Percentiles rank a stretch among this genome's conserved stretches.
Evolutionary conservation across 2,888 invertebrate species (phyloP).

Genomic region (Emmelina monodactyla): DNA sequence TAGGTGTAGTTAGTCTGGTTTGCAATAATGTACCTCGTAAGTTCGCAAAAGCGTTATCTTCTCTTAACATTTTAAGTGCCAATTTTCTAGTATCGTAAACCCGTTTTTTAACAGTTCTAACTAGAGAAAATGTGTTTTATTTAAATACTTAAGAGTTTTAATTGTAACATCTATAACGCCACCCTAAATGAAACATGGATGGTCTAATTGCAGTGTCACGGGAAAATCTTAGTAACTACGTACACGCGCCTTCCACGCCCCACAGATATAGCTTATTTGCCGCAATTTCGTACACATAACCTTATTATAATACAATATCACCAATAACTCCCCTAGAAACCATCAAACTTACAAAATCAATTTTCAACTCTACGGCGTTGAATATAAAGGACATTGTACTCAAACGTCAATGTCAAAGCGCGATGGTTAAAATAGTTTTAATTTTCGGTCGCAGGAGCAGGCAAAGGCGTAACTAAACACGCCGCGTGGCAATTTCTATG

Average conservation of each 20-base stretch:
- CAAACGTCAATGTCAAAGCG: conserved; percentile 6
- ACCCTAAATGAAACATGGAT: no score
- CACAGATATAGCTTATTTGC: conserved; percentile 31
- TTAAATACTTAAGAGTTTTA: no score
- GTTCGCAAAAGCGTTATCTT: no score
- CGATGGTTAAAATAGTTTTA: conserved; percentile 9
- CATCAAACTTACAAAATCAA: background rate
- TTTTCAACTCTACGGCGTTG: background rate
- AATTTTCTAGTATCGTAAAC: no score
- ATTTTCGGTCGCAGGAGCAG: conserved; percentile 12
- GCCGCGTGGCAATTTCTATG: conserved; percentile 55
- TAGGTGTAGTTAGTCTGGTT: no score
- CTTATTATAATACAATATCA: no score
- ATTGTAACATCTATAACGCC: no score
- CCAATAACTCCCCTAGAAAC: no score
- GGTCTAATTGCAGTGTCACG: conserved; percentile 38
- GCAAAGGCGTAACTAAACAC: conserved; percentile 35
- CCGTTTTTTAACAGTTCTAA: no score
- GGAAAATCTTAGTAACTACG: conserved; percentile 41
- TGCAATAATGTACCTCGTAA: no score
- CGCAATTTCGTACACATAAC: conserved; percentile 33
- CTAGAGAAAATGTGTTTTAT: no score
- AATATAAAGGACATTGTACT: background rate
- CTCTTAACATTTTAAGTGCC: no score
- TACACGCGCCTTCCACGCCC: conserved; percentile 51